Conservation (phyloP, 2,888 invertebrate genomes). For the Pardosa pseudoannulata region DNA sequence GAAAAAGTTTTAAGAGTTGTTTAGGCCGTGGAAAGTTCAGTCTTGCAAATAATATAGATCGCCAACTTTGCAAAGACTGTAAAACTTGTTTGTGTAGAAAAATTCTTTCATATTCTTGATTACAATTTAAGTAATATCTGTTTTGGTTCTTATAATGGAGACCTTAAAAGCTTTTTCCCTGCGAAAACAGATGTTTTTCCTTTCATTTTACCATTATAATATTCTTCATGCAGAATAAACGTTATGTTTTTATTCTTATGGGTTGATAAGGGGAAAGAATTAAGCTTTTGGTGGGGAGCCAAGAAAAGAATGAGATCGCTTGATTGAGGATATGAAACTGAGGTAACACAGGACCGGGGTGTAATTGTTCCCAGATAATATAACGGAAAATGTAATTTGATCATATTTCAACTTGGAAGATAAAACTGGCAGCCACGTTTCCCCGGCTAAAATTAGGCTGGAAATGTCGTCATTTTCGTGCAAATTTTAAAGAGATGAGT, state of each 20-base stretch:
- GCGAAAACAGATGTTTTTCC: neutral
- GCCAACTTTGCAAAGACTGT: neutral
- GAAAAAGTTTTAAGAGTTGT: neutral
- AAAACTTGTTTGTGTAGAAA: neutral
- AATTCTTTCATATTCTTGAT: neutral
- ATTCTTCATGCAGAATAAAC: neutral
- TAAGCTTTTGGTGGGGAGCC: neutral
- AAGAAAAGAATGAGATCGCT: neutral
- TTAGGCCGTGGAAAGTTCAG: neutral
- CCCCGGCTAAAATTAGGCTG: too few species aligned
- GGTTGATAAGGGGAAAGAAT: slow-evolving; percentile 1
- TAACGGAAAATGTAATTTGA: neutral
- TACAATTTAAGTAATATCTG: slow-evolving; percentile 2
- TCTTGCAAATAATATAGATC: neutral
- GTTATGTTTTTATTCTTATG: neutral
- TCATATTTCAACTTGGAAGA: neutral
- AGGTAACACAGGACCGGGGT: neutral
- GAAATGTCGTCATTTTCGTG: too few species aligned
- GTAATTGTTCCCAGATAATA: neutral
- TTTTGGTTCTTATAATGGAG: neutral
- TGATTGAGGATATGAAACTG: neutral
- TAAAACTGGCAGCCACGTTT: neutral
- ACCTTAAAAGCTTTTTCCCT: neutral
- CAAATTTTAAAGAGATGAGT: too few species aligned
- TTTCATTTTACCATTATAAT: neutral